phyloP scores from a whole-genome alignment of 2,888 invertebrate genomes.

The Latrodectus hesperus region DNA sequence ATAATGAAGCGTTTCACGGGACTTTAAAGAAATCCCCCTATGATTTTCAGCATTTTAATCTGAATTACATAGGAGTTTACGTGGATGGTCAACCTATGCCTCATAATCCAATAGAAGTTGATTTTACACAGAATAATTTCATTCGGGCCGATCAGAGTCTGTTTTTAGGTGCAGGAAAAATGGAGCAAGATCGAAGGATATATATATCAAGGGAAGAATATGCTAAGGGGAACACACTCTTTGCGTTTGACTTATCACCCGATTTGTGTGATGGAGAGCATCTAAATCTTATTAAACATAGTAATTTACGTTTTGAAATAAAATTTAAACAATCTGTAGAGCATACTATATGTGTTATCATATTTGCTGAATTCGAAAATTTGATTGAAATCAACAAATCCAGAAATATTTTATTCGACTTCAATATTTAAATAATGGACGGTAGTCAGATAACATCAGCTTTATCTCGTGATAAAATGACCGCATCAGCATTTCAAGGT shows the following conservation, averaged over 20 bases:
- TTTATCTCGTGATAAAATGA: background rate
- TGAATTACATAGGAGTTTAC: conserved; percentile 19
- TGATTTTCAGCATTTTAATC: conserved; percentile 23
- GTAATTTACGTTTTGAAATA: conserved; percentile 26
- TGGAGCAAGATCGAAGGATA: conserved; percentile 11
- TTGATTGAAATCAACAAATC: conserved; percentile 18
- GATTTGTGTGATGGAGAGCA: conserved; percentile 25
- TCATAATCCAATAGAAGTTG: conserved; percentile 10
- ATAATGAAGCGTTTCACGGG: conserved; percentile 3
- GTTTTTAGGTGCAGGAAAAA: conserved; percentile 70
- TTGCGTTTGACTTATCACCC: conserved; percentile 29
- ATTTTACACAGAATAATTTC: conserved; percentile 29
- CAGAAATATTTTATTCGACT: conserved; percentile 11
- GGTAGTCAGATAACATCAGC: background rate
- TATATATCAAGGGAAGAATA: conserved; percentile 20
- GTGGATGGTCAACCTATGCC: conserved; percentile 40
- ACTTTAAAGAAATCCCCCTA: conserved; percentile 3
- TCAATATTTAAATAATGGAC: background rate
- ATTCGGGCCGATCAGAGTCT: conserved; percentile 72
- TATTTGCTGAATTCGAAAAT: conserved; percentile 19
- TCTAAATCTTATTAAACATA: conserved; percentile 19
- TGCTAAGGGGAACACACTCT: conserved; percentile 13
- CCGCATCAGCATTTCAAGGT: background rate
- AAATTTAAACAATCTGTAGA: conserved; percentile 3
- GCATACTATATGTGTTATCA: conserved; percentile 1